These are phyloP conservation scores for Rhadinocentrus ornatus DNA, from an alignment of 2,797 vertebrate species.

Conservation along the genomic window DNA sequence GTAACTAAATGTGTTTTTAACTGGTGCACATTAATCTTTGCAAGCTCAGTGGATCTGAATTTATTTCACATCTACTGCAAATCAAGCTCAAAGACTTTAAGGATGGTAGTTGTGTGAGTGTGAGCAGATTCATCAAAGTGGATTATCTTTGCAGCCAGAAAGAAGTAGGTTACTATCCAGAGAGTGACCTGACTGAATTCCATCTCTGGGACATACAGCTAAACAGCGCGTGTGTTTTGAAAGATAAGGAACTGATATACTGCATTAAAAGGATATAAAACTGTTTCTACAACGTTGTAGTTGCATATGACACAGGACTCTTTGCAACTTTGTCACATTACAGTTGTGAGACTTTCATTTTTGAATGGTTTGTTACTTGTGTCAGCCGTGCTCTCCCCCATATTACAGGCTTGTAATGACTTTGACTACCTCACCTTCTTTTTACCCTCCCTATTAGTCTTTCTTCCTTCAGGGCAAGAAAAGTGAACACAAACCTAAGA, in stretches of 20 bases:
- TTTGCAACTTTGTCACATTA: slow-evolving; percentile 22
- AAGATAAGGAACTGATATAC: slow-evolving; percentile 70
- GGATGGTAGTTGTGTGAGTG: slow-evolving; percentile 62
- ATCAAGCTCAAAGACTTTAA: slow-evolving; percentile 62
- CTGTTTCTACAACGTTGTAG: slow-evolving; percentile 37
- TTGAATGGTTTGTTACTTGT: slow-evolving; percentile 28
- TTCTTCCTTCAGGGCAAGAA: slow-evolving; percentile 13
- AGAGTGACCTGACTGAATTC: slow-evolving; percentile 70
- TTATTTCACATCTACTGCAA: slow-evolving; percentile 58
- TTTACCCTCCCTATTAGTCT: slow-evolving; percentile 21
- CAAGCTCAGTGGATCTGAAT: slow-evolving; percentile 42
- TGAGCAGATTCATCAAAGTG: slow-evolving; percentile 74
- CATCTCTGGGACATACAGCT: slow-evolving; percentile 64
- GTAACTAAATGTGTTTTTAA: slow-evolving; percentile 51
- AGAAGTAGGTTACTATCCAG: slow-evolving; percentile 50
- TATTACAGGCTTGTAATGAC: slow-evolving; percentile 39
- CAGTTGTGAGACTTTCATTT: slow-evolving; percentile 44
- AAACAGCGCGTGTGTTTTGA: slow-evolving; percentile 63
- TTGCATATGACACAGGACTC: slow-evolving; percentile 11
- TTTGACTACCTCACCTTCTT: slow-evolving; percentile 45
- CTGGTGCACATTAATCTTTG: slow-evolving; percentile 33
- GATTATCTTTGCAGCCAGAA: slow-evolving; percentile 62
- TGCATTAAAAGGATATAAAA: slow-evolving; percentile 37
- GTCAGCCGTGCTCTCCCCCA: slow-evolving; percentile 9
- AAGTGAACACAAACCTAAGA: slow-evolving; percentile 27